Base-by-base conservation (phyloP, 2,888 invertebrate genomes). In the Temnothorax ravouxi region DNA sequence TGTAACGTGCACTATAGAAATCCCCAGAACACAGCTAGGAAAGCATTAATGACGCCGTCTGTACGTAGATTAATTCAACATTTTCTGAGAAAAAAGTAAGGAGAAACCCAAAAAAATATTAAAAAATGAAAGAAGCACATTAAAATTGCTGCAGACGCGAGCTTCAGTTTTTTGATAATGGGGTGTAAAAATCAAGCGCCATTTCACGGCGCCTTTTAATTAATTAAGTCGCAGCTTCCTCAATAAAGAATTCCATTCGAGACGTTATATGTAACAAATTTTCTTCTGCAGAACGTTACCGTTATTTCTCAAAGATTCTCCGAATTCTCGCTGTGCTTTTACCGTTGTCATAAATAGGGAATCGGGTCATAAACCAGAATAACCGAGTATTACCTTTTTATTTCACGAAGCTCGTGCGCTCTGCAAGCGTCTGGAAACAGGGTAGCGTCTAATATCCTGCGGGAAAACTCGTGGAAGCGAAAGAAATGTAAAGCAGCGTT, bases 391-490 rank as follows among this genome's bases (percentile, higher is more conserved):
- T 11, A 44, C 29, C 38, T 11, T 61, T 25, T 44, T 38, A 38
- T 41, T 76, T 41, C 9, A 18, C 76, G 67, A 15, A 66, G n/a
- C 13, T 29, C 13, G 25, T n/a, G 52, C n/a, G 52, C n/a, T 56
- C 15, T 5, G 56, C 44, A 29, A 74, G 8, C 61, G 61, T 3
- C 21, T 56, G 56, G 29, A 56, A 69, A 44, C n/a, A 21, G 25
- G n/a, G 2, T 47, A 34, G 61, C 44, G 72, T 47, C 29, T 44
- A 71, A 79, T 79, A 79, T 79, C 77, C 56, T 44, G 56, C 44
- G 77, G 56, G 77, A 79, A 71, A 71, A 79, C 56, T 79, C 44
- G 11, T 8, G 15, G 71, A 34, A 18, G 44, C 72, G 72, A 44
- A 79, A 71, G 56, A 56, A 54, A 76, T 61, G 38, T 76, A 76